Base-by-base conservation (phyloP, 2,888 invertebrate species). In the Pomacea canaliculata region DNA sequence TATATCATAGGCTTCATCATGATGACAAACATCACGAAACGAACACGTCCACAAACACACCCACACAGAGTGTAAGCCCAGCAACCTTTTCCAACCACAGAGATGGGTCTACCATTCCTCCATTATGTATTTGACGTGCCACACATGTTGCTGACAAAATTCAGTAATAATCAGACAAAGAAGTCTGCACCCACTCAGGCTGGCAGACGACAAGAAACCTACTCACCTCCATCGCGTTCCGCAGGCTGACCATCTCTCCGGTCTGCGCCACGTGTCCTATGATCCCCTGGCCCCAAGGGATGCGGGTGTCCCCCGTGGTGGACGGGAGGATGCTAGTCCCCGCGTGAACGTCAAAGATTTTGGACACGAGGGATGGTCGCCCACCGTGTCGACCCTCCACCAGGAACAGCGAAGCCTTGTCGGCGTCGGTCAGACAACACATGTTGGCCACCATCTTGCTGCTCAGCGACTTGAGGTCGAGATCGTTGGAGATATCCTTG, bases 231-330 rank as follows among this genome's bases (percentile, higher is more conserved):
- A 90, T 90, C 46, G 92, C 92, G 67, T 91, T 86, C 71, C 88
- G 88, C 56, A 92, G 85, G 85, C 92, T 92, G 79, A 92, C 92
- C 16, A 90, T 91, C 79, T 92, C 91, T 56, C 92, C 92, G 4
- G 91, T 91, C 76, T 92, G 91, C 5, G 92, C 92, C 37, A 92
- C 92, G 83, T 91, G 90, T 10, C 92, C 92, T 27, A 92, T 88
- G 65, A 92, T 91, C 8, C 92, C 92, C 78, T 91, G 91, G 5
- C 92, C 92, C 92, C 92, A 92, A 5, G 92, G 92, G 10, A 92
- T 91, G 75, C 91, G 90, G 78, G 92, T 91, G 62, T 89, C 89
- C 23, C 86, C 86, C 19, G 83, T 77, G 23, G 85, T 83, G 12
- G 90, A 89, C 7, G 92, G 92, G 49, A 92, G 82, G 67, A 92